These are phyloP conservation scores for Danaus melanippus DNA, from an alignment of 1,140 invertebrate species.

Conservation along the genomic window DNA sequence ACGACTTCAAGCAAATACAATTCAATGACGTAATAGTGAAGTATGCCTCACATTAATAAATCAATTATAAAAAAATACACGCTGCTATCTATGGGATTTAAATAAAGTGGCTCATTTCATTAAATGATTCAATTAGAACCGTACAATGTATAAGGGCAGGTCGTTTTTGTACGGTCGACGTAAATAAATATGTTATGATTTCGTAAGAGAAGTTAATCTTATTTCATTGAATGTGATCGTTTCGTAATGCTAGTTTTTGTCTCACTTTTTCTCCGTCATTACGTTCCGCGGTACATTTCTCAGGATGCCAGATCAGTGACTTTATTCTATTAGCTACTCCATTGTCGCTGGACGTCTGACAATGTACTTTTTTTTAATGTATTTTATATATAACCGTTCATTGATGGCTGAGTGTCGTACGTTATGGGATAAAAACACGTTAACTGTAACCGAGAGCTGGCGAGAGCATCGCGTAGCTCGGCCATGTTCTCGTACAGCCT, in stretches of 20 bases:
- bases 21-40: constrained; percentile 28
- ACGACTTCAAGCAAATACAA: constrained; percentile 37
- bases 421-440: constrained; percentile 28
- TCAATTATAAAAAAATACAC: constrained; percentile 17
- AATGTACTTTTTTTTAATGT: constrained; percentile 23
- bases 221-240: too few relatives aligned
- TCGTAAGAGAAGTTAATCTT: too few relatives aligned
- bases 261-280: constrained; percentile 8
- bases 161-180: too few relatives aligned
- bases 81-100: too few relatives aligned
- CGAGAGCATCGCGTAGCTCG: constrained; percentile 38
- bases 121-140: too few relatives aligned
- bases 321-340: constrained; percentile 16
- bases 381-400: constrained; percentile 37
- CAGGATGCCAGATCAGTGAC: constrained; percentile 13
- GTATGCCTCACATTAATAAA: constrained; percentile 23
- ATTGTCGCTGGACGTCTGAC: constrained; percentile 20
- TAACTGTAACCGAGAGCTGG: constrained; percentile 23
- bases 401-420: constrained; percentile 20
- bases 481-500: too few relatives aligned
- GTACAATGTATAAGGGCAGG: too few relatives aligned
- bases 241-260: constrained; percentile 3
- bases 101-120: too few relatives aligned
- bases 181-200: too few relatives aligned
- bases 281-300: constrained; percentile 12